Evolutionary conservation across 1,140 invertebrate genomes (phyloP), one percentile per base, ranked within the genome.

Genomic region (Cyclargus thomasi): DNA sequence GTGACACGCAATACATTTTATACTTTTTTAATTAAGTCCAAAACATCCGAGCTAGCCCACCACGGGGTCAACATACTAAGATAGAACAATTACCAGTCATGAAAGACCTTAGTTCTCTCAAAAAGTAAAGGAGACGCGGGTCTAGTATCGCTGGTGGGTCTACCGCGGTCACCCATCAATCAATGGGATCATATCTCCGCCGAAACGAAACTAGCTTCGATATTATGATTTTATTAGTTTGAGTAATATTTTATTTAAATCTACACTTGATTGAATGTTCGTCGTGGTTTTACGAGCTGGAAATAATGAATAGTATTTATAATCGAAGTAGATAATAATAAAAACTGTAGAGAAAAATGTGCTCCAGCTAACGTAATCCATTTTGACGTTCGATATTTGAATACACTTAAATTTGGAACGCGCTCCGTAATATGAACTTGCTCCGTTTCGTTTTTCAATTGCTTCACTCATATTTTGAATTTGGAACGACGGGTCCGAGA

Each of bases 171-270:
- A 90, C 85, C 85, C 87, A 90, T 90, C 87, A 88, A 90, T 90
- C 87, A 90, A 90, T 88, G 81, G 84, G 78, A 88, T 88, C 87
- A 88, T 86, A 90, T 88, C 84, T 80, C 77, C 68, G 78, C 79
- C 79, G 80, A 83, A 83, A 83, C 82, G 76, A 83, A 79, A 80
- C 83, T 78, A 77, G 80, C 76, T 73, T 68, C 75, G 75, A 81
- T 75, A 85, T 85, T 86, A 87, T 87, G 82, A 84, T 83, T 88
- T 87, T 85, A 83, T 86, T 86, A 83, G 74, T 86, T 90, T 75
- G 76, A 78, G 77, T 85, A 83, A 88, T 90, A 85, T 87, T 90
- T 87, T 87, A 90, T 88, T 90, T 81, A 88, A 86, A 90, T 87
- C 81, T 77, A 74, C 70, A 68, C 73, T 84, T 88, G 86, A 90